phyloP scores from a whole-genome alignment of 2,113 vertebrate species.

The Platichthys stellatus region DNA sequence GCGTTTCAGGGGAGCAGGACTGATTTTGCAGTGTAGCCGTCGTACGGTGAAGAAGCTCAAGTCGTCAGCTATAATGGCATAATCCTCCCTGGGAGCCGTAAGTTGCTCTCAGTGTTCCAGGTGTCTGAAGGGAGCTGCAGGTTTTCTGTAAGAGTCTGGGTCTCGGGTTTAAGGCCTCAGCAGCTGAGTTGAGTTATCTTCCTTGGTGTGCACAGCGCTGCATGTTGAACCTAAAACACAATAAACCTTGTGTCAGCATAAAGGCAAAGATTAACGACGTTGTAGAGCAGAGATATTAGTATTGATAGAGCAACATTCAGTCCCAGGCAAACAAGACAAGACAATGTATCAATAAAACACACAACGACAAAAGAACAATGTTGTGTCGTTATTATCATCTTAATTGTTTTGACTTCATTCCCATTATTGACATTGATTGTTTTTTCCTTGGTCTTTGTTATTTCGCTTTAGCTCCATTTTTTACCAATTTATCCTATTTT shows the following conservation, averaged over 20 bases:
- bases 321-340: background rate
- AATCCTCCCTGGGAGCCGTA: slow-evolving; percentile 60
- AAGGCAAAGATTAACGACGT: slow-evolving; percentile 1
- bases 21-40: slow-evolving; percentile 48
- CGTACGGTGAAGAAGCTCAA: slow-evolving; percentile 44
- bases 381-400: background rate
- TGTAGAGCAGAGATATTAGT: background rate
- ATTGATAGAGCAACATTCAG: background rate
- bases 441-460: background rate
- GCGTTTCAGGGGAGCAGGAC: slow-evolving; percentile 38
- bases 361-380: background rate
- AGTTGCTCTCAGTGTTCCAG: slow-evolving; percentile 41
- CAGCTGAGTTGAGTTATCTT: slow-evolving; percentile 47
- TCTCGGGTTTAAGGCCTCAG: slow-evolving; percentile 58
- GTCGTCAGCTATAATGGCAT: slow-evolving; percentile 70
- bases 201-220: slow-evolving; percentile 48
- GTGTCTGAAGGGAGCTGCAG: slow-evolving; percentile 20
- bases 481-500: background rate
- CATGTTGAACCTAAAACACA: slow-evolving; percentile 75
- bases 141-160: background rate
- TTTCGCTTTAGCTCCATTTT: background rate
- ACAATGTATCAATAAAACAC: background rate
- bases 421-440: background rate
- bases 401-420: background rate
- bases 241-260: background rate